Evolutionary conservation across 1,140 invertebrate species (phyloP).

Genomic region (Oreohelix idahoensis): DNA sequence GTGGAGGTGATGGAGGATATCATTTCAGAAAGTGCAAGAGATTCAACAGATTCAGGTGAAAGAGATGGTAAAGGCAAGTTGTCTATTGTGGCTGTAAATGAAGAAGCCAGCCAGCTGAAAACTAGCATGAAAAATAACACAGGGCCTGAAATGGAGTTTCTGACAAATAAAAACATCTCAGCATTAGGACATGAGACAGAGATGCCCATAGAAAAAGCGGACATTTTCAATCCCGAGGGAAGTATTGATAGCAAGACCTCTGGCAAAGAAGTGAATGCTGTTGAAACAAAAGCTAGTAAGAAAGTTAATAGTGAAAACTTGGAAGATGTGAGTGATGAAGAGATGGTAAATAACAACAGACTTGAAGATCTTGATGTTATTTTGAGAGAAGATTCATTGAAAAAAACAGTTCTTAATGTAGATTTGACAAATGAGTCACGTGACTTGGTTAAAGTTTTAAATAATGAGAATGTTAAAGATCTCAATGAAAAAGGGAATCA

Average conservation of each 20-base stretch:
- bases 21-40: neutral
- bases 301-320: neutral
- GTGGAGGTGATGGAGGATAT: neutral
- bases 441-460: no score
- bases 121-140: neutral
- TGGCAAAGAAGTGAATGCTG: neutral
- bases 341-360: neutral
- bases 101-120: neutral
- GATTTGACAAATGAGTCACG: neutral
- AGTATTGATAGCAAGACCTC: neutral
- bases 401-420: neutral
- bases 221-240: neutral
- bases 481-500: neutral
- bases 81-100: neutral
- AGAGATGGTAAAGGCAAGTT: neutral
- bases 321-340: conserved; percentile 25
- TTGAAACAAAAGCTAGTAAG: neutral
- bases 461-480: neutral
- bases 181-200: neutral
- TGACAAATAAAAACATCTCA: neutral
- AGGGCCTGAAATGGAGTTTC: neutral
- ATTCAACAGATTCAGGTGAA: neutral
- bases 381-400: neutral
- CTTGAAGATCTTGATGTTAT: neutral
- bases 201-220: neutral